A percentile compares a stretch with the other conserved stretches of the same genome.
Evolutionary conservation across 2,888 invertebrate species (phyloP).

Genomic region (Asteroscopus sphinx): DNA sequence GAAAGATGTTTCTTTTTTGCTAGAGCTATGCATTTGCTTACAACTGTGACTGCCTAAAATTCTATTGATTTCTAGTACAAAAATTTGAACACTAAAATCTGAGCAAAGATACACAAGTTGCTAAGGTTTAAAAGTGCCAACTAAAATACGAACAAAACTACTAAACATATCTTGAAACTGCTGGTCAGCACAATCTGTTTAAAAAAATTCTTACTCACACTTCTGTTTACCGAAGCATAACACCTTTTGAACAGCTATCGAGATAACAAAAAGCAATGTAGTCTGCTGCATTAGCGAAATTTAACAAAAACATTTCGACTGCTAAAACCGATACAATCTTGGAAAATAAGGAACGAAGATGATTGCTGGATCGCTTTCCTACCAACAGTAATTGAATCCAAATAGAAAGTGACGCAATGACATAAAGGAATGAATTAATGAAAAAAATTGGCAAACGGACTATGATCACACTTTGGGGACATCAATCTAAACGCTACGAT

Average conservation of each 20-base stretch:
- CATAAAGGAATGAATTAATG: constrained; percentile 5
- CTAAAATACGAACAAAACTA: background rate
- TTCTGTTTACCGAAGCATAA: constrained; percentile 10
- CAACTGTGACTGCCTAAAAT: background rate
- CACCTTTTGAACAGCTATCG: constrained; percentile 18
- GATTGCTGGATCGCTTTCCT: background rate
- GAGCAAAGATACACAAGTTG: no score
- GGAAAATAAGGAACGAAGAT: constrained; percentile 5
- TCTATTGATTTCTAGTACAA: no score
- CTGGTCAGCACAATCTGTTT: background rate
- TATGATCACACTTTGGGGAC: background rate
- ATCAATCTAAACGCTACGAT: background rate
- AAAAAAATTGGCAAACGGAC: background rate
- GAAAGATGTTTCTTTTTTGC: background rate
- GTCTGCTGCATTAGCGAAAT: constrained; percentile 39
- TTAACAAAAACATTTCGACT: constrained; percentile 21
- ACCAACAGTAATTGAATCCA: constrained; percentile 2
- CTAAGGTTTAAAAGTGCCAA: background rate
- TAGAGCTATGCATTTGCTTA: background rate
- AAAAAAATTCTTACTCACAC: constrained; percentile 3
- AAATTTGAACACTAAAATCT: no score
- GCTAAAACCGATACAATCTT: constrained; percentile 11
- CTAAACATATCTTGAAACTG: background rate
- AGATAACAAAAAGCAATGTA: constrained; percentile 23
- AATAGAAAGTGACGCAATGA: background rate